phyloP scores from a whole-genome alignment of 2,113 vertebrate genomes.

The Atlantisia rogersi region DNA sequence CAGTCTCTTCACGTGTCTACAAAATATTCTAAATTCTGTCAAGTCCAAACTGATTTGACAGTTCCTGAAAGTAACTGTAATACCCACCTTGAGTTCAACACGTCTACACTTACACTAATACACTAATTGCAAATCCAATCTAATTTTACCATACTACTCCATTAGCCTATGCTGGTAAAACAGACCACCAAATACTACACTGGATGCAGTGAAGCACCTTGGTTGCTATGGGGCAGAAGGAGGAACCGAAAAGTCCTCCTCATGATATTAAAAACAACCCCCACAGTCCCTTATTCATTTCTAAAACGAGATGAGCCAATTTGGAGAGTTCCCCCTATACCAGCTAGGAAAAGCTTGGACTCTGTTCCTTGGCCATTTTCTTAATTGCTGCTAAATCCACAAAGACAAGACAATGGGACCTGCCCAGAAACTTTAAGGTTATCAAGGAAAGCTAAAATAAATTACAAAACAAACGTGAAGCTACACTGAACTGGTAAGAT shows the following conservation, averaged over 20 bases:
- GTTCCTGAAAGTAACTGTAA: not conserved
- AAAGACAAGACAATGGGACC: not conserved
- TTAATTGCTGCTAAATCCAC: not conserved
- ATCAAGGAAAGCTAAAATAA: not conserved
- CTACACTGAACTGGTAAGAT: not conserved
- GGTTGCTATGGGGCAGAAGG: not conserved
- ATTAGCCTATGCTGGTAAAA: not conserved
- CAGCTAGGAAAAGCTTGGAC: not conserved
- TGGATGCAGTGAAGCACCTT: not conserved
- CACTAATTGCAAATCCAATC: not conserved
- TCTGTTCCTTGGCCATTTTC: not conserved
- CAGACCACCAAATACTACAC: not conserved
- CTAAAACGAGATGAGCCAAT: not conserved
- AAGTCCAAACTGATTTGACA: not conserved
- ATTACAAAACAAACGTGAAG: not conserved
- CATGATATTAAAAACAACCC: not conserved
- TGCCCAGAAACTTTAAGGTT: not conserved
- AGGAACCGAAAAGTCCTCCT: not conserved
- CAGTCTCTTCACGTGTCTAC: not conserved
- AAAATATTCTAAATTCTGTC: not conserved
- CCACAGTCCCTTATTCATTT: not conserved
- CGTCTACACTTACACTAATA: not conserved
- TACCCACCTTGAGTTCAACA: not conserved
- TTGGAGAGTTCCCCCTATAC: not conserved
- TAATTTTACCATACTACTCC: not conserved